Base-by-base conservation (phyloP, 1,140 invertebrate species). In the Lasioglossum baleicum region DNA sequence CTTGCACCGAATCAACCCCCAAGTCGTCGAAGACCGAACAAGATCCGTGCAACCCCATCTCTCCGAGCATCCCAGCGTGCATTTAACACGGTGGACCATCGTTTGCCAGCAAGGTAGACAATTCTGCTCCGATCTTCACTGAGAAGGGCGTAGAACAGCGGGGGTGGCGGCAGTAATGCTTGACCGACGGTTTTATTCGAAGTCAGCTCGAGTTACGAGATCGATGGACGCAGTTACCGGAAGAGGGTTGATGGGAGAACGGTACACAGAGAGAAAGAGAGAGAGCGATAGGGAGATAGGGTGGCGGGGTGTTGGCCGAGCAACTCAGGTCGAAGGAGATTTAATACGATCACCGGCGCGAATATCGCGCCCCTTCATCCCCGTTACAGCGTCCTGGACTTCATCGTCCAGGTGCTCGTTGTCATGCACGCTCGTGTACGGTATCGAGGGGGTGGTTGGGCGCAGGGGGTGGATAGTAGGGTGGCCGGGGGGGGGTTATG, bases 321-420 rank as follows among this genome's bases (percentile, higher is more conserved):
- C 87, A 90, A 88, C 88, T 87, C 83, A 85, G 88, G 86, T 90
- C 84, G 88, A 90, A 90, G 87, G 88, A 90, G 89, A 90, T 91
- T 91, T 91, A 91, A 90, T 90, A 88, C 87, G 90, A 91, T 91
- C 89, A 90, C 85, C 86, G 51, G 83, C 83, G 84, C 82, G 88
- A 89, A 88, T 88, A 89, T 89, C 90, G 83, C 84, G 82, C 83
- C 83, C 83, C 78, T 74, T 84, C 63, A 71, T 58, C 79, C 65
- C 22, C 51, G 51, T 53, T 53, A 35, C 63, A 65, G 53, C 65
- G 40, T 81, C 70, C 79, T 78, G 68, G 72, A 81, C 84, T 83
- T 83, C 22, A 86, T 86, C 82, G 85, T 85, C 72, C 86, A 88
- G 89, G 88, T 90, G 87, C 84, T 91, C 86, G 89, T 89, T 90